Base-by-base conservation (phyloP, 2,888 invertebrate species). In the Blastobasis adustella region DNA sequence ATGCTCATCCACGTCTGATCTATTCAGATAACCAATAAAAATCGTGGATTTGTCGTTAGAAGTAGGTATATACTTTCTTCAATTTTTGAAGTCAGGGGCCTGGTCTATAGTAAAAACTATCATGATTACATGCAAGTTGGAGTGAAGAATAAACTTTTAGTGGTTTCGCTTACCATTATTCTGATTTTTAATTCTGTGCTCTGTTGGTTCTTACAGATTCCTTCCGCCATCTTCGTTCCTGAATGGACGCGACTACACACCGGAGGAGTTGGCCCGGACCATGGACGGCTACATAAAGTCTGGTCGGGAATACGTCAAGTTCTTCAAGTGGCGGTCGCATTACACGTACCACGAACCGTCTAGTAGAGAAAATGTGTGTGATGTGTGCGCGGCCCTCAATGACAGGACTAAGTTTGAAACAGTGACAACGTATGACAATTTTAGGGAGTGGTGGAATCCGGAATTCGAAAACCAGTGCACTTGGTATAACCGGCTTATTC, bases 201-300 rank as follows among this genome's bases (percentile, higher is more conserved):
- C 23, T 23, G 23, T 23, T 1, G 23, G 23, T 23, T 23, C 40
- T 66, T 70, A 2, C 76, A 87, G 86, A 54, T 87, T 84, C 55
- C 74, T 87, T 5, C 85, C 87, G 2, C 85, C 82, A 0, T 74
- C 73, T 0, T 81, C 85, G 0, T 87, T 85, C 53, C 54, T 87
- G 8, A 71, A 86, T 52, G 80, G 73, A 0, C 60, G 60, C 0
- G 61, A 59, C 5, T 56, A 63, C 4, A 59, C 55, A 1, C 65
- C 71, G 0, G 45, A 53, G 1, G 54, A 72, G 0, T 52, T 84
- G 10, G 86, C 84, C 0, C 55, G 58, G 0, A 60, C 59, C 5
- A 79, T 87, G 54, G 63, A 68, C 9, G 56, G 54, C 0, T 54
- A 79, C 4, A 78, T 79, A 23, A 58, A 54, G 0, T 67, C 67